These are phyloP conservation scores for Morpho helenor DNA, from an alignment of 2,888 invertebrate species.

Conservation along the genomic window DNA sequence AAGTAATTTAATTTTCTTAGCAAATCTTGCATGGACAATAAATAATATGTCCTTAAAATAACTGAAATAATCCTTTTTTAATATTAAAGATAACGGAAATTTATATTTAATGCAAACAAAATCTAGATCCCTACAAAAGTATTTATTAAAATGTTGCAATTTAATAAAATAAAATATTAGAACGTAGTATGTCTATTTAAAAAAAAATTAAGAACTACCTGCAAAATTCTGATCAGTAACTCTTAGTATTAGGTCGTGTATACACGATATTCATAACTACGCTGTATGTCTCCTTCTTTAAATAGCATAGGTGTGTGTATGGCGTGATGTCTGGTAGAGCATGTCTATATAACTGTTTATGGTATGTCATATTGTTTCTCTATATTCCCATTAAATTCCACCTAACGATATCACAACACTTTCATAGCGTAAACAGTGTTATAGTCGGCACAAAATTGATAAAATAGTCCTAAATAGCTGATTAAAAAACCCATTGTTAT, in stretches of 20 bases:
- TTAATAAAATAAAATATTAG: too few species aligned
- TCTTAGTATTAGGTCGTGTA: slow-evolving; percentile 35
- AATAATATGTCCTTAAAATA: too few species aligned
- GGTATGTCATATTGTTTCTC: slow-evolving; percentile 22
- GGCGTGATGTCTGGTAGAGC: slow-evolving; percentile 45
- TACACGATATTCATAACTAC: slow-evolving; percentile 8
- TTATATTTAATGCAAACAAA: too few species aligned
- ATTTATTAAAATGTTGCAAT: too few species aligned
- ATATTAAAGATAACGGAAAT: neutral
- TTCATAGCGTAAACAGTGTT: slow-evolving; percentile 53
- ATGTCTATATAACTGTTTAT: slow-evolving; percentile 52
- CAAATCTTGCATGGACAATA: too few species aligned
- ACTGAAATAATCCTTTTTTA: neutral
- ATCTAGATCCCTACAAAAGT: too few species aligned
- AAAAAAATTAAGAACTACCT: neutral
- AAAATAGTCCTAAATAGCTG: slow-evolving; percentile 58
- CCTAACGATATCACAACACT: neutral
- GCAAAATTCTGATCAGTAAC: slow-evolving; percentile 37
- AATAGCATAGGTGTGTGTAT: slow-evolving; percentile 57
- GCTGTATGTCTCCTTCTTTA: slow-evolving; percentile 45
- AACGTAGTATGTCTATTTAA: too few species aligned
- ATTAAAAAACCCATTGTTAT: slow-evolving; percentile 59
- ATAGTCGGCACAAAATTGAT: slow-evolving; percentile 41
- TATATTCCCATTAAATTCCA: neutral
- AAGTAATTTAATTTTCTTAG: neutral